Percentiles rank a stretch among this genome's conserved stretches.
phyloP scores from a whole-genome alignment of 2,888 invertebrate genomes.

The Micropterix aruncella region DNA sequence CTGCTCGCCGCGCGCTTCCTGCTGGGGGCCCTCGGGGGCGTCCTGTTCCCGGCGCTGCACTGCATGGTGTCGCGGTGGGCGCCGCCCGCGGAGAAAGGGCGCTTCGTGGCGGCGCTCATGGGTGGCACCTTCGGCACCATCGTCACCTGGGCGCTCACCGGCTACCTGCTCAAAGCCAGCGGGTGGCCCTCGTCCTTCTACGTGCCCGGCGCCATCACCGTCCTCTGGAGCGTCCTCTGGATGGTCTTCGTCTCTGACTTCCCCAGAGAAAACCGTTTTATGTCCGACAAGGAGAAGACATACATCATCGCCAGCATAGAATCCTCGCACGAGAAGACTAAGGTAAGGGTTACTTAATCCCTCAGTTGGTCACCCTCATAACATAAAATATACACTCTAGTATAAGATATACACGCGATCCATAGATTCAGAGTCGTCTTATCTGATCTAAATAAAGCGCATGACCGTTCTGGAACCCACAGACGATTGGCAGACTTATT shows the following conservation, averaged over 20 bases:
- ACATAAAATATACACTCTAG: conserved; percentile 9
- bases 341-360: conserved; percentile 26
- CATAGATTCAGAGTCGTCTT: too few relatives aligned
- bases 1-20: conserved; percentile 42
- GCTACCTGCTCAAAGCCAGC: conserved; percentile 42
- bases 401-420: conserved; percentile 13
- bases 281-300: conserved; percentile 43
- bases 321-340: conserved; percentile 37
- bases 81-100: conserved; percentile 59
- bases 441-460: too few relatives aligned
- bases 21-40: conserved; percentile 47
- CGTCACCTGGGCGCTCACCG: conserved; percentile 53
- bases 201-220: conserved; percentile 38
- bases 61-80: conserved; percentile 57
- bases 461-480: too few relatives aligned
- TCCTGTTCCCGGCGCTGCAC: conserved; percentile 48
- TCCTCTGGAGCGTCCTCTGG: conserved; percentile 44
- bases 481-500: too few relatives aligned
- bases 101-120: conserved; percentile 56
- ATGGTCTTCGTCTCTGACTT: conserved; percentile 47
- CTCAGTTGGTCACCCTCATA: background rate
- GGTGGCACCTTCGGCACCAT: conserved; percentile 62
- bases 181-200: conserved; percentile 60
- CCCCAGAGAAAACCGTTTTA: conserved; percentile 47
- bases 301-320: conserved; percentile 48